A percentile compares a stretch with the other conserved stretches of the same genome.
Evolutionary conservation across 1,140 invertebrate genomes (phyloP).

Genomic region (Agrypnia vestita): DNA sequence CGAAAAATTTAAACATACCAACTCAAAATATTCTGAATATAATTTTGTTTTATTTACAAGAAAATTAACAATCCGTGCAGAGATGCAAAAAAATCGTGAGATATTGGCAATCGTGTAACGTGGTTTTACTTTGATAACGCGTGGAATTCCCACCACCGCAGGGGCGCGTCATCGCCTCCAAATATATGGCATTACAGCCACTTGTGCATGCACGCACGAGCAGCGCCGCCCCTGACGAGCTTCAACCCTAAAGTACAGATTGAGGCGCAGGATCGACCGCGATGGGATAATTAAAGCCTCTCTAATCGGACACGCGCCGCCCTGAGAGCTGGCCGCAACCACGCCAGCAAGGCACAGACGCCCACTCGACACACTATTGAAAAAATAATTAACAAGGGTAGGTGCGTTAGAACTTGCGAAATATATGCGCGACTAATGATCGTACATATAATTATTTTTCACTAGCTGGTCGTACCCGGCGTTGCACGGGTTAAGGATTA

Average conservation of each 20-base stretch:
- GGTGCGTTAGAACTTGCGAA: no score
- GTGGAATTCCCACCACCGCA: neutral
- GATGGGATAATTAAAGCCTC: slow-evolving; percentile 40
- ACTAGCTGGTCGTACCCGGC: no score
- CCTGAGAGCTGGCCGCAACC: slow-evolving; percentile 15
- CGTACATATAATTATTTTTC: no score
- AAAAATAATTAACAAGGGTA: slow-evolving; percentile 29
- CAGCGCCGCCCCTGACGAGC: neutral
- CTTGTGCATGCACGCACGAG: neutral
- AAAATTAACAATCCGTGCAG: no score
- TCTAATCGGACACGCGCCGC: slow-evolving; percentile 36
- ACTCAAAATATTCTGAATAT: no score
- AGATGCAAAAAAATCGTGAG: no score
- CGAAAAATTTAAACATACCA: no score
- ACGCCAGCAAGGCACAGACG: neutral
- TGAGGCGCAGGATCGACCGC: slow-evolving; percentile 18
- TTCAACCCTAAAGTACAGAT: slow-evolving; percentile 26
- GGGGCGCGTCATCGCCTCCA: neutral
- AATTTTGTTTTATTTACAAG: no score
- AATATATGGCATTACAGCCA: neutral
- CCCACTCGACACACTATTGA: slow-evolving; percentile 14
- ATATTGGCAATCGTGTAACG: no score
- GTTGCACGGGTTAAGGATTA: no score
- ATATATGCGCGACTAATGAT: no score
- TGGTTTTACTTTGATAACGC: no score